phyloP scores from a whole-genome alignment of 2,113 vertebrate species.

The Chlamydotis undulata region DNA sequence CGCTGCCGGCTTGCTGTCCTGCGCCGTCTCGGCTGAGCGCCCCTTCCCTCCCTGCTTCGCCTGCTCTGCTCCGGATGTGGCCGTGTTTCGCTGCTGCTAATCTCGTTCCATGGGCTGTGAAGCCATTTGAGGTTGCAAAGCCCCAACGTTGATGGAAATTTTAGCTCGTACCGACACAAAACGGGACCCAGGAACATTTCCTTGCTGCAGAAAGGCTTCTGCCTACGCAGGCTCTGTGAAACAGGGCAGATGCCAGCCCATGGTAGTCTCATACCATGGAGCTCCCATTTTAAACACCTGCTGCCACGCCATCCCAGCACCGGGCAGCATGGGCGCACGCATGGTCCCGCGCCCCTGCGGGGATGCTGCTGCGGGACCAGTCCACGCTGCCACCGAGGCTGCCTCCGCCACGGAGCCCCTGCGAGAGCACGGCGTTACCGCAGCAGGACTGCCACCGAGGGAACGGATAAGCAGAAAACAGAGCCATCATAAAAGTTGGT shows the following conservation, averaged over 20 bases:
- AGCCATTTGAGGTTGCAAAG: background rate
- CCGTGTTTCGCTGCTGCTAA: background rate
- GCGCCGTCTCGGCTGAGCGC: background rate
- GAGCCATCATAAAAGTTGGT: background rate
- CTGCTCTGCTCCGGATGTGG: background rate
- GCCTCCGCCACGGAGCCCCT: background rate
- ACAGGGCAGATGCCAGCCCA: too few species aligned
- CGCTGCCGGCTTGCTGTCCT: background rate
- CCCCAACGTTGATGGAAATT: background rate
- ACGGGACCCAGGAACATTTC: background rate
- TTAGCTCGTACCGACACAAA: background rate
- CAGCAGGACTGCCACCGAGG: background rate
- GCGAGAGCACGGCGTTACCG: fast-evolving
- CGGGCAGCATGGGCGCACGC: background rate
- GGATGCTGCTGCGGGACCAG: background rate
- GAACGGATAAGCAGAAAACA: background rate
- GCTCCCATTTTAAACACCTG: fast-evolving
- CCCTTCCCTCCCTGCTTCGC: background rate
- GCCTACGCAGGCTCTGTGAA: background rate
- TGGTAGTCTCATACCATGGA: fast-evolving
- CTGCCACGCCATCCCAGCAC: background rate
- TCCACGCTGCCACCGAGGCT: background rate
- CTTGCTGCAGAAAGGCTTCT: background rate
- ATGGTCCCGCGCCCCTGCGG: background rate
- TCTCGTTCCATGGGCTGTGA: background rate